A percentile compares a stretch with the other conserved stretches of the same genome.
These are phyloP conservation scores for Temnothorax rugatulus DNA, from an alignment of 2,888 invertebrate species.

Conservation along the genomic window DNA sequence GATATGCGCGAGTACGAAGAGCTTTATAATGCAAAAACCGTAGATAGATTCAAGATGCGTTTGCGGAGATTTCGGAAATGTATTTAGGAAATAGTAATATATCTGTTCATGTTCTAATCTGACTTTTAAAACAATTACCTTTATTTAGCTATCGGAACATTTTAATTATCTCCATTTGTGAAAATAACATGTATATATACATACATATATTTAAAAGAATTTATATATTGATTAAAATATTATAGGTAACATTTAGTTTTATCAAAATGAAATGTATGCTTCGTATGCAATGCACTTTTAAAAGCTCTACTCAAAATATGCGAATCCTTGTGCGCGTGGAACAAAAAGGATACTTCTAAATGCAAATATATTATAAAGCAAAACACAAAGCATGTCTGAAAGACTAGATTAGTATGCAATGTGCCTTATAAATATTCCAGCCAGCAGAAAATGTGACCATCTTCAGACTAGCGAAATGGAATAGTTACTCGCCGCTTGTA, in stretches of 20 bases:
- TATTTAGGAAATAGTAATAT: background rate
- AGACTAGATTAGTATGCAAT: constrained; percentile 19
- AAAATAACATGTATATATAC: background rate
- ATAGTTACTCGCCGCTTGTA: constrained; percentile 35
- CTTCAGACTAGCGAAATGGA: constrained; percentile 36
- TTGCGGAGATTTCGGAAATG: background rate
- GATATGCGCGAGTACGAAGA: constrained; percentile 42
- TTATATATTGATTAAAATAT: background rate
- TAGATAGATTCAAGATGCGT: constrained; percentile 35
- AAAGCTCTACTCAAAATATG: background rate
- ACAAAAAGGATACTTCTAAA: constrained; percentile 17
- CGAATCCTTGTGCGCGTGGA: too few relatives aligned
- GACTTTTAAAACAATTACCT: background rate
- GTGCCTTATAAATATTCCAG: background rate
- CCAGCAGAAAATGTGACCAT: background rate
- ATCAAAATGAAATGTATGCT: background rate
- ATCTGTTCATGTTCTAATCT: background rate
- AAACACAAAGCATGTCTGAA: constrained; percentile 34
- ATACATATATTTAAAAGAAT: background rate
- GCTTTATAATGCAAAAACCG: constrained; percentile 48
- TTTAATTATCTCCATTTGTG: background rate
- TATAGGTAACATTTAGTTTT: background rate
- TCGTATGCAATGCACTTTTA: background rate
- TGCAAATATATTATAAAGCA: background rate
- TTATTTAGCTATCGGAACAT: background rate